Percentiles rank a stretch among this genome's conserved stretches.
phyloP scores from a whole-genome alignment of 2,888 invertebrate genomes.

The Marasmarcha lunaedactyla region DNA sequence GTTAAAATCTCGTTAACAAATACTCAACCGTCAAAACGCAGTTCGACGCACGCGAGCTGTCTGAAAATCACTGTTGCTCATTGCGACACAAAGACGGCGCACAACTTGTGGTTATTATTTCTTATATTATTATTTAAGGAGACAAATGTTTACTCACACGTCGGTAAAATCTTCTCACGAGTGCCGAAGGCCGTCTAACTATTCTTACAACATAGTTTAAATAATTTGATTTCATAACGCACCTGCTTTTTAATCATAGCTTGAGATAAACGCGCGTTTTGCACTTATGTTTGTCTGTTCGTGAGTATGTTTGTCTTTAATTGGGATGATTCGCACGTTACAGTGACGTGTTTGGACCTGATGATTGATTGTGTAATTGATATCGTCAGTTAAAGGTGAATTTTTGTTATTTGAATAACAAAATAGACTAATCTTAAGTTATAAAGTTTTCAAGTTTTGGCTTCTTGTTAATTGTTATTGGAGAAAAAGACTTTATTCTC shows the following conservation, averaged over 20 bases:
- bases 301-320: too few relatives aligned
- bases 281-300: conserved; percentile 6
- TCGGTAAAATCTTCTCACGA: conserved; percentile 54
- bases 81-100: conserved; percentile 40
- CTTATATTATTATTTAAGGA: conserved; percentile 65
- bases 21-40: not conserved
- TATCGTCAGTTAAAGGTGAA: too few relatives aligned
- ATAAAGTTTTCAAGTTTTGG: too few relatives aligned
- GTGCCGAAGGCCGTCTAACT: conserved; percentile 60
- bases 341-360: too few relatives aligned
- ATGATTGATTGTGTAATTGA: too few relatives aligned
- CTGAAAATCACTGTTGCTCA: conserved; percentile 16
- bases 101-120: conserved; percentile 43
- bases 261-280: conserved; percentile 5
- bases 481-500: too few relatives aligned
- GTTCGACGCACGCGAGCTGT: conserved; percentile 30
- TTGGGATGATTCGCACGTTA: too few relatives aligned
- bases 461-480: too few relatives aligned
- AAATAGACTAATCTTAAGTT: too few relatives aligned
- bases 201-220: conserved; percentile 60
- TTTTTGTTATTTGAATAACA: too few relatives aligned
- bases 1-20: conserved; percentile 5
- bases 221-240: conserved; percentile 63
- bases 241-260: conserved; percentile 27
- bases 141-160: conserved; percentile 62